Percentiles rank a stretch among this genome's conserved stretches.
These are phyloP conservation scores for Platorchestia sp. DNA, from an alignment of 1,140 invertebrate genomes.

Conservation along the genomic window DNA sequence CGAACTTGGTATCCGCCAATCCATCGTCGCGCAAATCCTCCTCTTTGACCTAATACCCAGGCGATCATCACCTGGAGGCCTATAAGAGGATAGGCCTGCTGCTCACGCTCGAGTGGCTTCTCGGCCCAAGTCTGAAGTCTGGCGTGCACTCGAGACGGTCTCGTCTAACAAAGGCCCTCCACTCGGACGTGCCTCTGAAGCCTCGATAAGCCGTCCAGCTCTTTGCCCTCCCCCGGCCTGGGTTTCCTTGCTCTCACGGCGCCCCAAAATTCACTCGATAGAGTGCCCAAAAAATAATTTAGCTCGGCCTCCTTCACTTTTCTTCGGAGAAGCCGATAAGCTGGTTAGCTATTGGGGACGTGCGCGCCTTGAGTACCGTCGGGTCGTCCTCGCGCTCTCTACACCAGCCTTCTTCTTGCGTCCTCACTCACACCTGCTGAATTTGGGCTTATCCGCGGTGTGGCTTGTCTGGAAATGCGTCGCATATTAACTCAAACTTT, in stretches of 20 bases:
- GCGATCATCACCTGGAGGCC: constrained; percentile 37
- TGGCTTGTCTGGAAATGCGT: neutral
- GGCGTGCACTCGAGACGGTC: neutral
- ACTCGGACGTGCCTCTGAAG: constrained; percentile 28
- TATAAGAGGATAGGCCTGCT: constrained; percentile 45
- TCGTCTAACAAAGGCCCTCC: constrained; percentile 31
- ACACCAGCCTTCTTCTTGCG: neutral
- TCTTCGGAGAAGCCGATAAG: constrained; percentile 33
- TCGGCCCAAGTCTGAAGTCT: constrained; percentile 36
- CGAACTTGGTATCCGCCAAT: neutral
- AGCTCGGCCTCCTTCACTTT: constrained; percentile 41
- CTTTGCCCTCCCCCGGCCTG: constrained; percentile 7
- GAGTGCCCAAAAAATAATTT: constrained; percentile 31
- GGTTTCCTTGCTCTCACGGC: constrained; percentile 17
- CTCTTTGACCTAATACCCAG: neutral
- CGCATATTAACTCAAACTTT: neutral
- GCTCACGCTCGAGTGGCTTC: constrained; percentile 23
- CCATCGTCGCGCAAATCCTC: neutral
- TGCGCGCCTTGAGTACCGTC: neutral
- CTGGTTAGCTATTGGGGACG: constrained; percentile 28
- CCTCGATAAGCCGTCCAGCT: constrained; percentile 23
- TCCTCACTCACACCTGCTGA: neutral
- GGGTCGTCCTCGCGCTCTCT: neutral
- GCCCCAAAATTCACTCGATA: constrained; percentile 44
- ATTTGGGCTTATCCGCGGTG: neutral